A percentile compares a stretch with the other conserved stretches of the same genome.
phyloP scores from a whole-genome alignment of 2,113 vertebrate species.

The Nannospalax galili region DNA sequence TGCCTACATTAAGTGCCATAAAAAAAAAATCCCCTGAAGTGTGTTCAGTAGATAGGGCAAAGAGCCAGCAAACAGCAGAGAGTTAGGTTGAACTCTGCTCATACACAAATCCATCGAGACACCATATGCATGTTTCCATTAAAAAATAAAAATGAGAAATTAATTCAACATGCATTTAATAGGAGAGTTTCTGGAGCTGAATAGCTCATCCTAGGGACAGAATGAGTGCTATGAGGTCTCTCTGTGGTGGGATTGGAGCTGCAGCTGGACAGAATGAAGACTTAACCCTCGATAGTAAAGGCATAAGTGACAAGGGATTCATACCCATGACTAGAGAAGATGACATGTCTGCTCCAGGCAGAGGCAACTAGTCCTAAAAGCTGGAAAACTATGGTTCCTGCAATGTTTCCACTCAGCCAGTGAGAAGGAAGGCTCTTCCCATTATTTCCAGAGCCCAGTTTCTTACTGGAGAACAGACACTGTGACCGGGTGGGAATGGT shows the following conservation, averaged over 20 bases:
- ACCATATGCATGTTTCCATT: conserved; percentile 69
- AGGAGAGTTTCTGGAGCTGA: conserved; percentile 42
- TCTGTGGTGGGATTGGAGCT: neutral
- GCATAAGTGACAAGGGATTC: neutral
- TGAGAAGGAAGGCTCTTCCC: neutral
- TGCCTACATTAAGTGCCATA: conserved; percentile 71
- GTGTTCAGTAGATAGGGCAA: conserved; percentile 70
- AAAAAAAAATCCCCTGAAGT: conserved; percentile 76
- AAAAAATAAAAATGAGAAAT: conserved; percentile 73
- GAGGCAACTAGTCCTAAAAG: neutral
- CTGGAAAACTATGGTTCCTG: neutral
- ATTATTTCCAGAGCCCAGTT: neutral
- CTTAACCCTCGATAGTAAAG: neutral
- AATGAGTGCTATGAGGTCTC: neutral
- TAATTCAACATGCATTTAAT: conserved; percentile 69
- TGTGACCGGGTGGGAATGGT: neutral
- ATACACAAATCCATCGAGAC: conserved; percentile 68
- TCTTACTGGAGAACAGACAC: neutral
- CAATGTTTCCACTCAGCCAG: neutral
- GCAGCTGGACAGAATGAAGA: neutral
- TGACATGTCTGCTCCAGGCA: neutral
- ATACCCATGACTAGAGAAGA: neutral
- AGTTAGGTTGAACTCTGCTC: conserved; percentile 67
- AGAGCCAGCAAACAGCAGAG: conserved; percentile 65
- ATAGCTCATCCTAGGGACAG: neutral